Conservation (phyloP, 2,888 invertebrate species). For the Lamellibrachia columna region DNA sequence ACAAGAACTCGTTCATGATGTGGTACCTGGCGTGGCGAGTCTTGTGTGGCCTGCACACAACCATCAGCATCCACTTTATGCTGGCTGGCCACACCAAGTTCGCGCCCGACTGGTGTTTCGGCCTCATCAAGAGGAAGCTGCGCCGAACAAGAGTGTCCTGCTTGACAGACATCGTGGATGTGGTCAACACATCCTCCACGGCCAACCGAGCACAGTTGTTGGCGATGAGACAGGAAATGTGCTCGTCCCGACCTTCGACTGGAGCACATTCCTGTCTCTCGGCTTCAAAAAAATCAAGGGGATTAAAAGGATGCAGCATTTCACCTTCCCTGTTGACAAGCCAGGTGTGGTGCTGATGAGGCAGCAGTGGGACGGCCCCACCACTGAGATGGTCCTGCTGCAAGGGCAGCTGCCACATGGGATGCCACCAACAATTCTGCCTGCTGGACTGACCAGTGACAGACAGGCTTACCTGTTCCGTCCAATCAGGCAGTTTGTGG, state of each 20-base stretch:
- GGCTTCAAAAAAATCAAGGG: no score
- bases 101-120: background rate
- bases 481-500: no score
- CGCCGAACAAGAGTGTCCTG: slow-evolving; percentile 21
- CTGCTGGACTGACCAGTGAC: no score
- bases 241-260: no score
- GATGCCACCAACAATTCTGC: no score
- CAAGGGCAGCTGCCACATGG: no score
- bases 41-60: background rate
- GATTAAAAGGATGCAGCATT: no score
- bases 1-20: slow-evolving; percentile 41
- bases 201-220: slow-evolving; percentile 18
- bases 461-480: no score
- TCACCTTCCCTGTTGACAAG: no score
- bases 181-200: background rate
- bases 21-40: slow-evolving; percentile 38
- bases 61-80: slow-evolving; percentile 19
- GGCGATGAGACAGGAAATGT: background rate
- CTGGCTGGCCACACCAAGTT: slow-evolving; percentile 20
- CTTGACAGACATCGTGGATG: slow-evolving; percentile 7
- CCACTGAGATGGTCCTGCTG: no score
- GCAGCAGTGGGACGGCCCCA: background rate
- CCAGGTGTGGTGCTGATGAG: no score
- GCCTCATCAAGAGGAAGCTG: background rate
- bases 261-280: no score